Conservation (phyloP, 2,888 invertebrate genomes). For the Agriotes lineatus region DNA sequence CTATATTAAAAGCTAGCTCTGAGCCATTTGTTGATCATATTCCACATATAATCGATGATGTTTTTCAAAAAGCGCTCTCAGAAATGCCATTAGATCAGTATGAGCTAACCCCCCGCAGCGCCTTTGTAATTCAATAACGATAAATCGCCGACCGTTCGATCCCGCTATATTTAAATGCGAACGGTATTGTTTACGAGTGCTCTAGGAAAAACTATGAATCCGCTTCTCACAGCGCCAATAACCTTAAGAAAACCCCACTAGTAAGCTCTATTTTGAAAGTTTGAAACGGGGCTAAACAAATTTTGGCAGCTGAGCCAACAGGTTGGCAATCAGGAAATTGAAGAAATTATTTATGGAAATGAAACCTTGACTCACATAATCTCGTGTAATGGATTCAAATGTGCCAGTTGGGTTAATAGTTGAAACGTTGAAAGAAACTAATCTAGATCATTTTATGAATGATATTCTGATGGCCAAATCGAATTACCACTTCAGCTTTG, state of each 20-base stretch:
- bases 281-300: not conserved
- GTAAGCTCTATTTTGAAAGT: not conserved
- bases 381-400: too few species aligned
- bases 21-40: conserved; percentile 15
- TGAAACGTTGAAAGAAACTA: too few species aligned
- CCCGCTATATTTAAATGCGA: conserved; percentile 10
- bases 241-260: conserved; percentile 2
- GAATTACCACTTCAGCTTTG: too few species aligned
- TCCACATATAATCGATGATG: not conserved
- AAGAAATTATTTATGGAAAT: too few species aligned
- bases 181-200: not conserved
- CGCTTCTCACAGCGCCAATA: not conserved
- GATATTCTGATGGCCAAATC: too few species aligned
- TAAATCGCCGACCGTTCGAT: not conserved
- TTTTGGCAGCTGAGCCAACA: conserved; percentile 5
- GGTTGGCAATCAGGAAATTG: conserved; percentile 1
- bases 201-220: not conserved
- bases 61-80: conserved; percentile 1
- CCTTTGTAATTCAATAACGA: conserved; percentile 19
- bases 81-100: conserved; percentile 17
- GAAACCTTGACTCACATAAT: too few species aligned
- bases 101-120: conserved; percentile 3
- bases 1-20: conserved; percentile 1
- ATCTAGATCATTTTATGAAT: too few species aligned
- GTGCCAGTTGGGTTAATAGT: too few species aligned